Evolutionary conservation across 2,797 vertebrate genomes (phyloP), one percentile per base, ranked within the genome.

Genomic region (Parotocinclus haroldoi): DNA sequence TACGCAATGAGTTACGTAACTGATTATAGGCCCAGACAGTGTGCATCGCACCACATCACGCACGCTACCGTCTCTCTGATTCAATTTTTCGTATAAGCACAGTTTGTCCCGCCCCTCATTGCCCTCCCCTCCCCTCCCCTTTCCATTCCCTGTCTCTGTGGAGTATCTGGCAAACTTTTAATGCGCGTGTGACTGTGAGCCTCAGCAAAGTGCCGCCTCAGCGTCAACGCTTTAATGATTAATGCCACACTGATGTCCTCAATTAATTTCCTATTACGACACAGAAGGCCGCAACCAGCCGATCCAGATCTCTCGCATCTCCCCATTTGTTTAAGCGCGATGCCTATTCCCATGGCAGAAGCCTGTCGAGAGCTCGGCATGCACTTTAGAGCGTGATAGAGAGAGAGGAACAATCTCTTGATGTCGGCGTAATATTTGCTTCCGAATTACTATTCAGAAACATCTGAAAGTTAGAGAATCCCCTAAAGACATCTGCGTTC

Each of bases 221-320:
- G 68, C 78, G 71, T 77, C 75, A 57, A 52, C 40, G 76, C 69
- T 72, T 76, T 76, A 74, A 78, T 72, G 74, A 80, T 78, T 80
- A 78, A 76, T 76, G 66, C 60, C 68, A 67, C 77, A 63, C 74
- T 80, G 74, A 78, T 80, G 69, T 76, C 72, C 74, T 78, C 72
- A 75, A 78, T 78, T 80, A 75, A 74, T 79, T 74, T 78, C 61
- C 74, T 75, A 73, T 76, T 74, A 76, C 62, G 58, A 73, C 67
- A 72, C 72, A 68, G 76, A 76, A 72, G 58, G 73, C 67, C 53
- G 18, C 58, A 66, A 63, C 66, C 52, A 63, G 44, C 52, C 55
- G 58, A 59, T 49, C 46, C 49, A 53, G 45, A 54, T 58, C 69
- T 63, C 52, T 50, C 57, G 12, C 65, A 58, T 67, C 58, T 71